Conservation (phyloP, 2,888 invertebrate genomes). For the Xanthostigma xanthostigma region DNA sequence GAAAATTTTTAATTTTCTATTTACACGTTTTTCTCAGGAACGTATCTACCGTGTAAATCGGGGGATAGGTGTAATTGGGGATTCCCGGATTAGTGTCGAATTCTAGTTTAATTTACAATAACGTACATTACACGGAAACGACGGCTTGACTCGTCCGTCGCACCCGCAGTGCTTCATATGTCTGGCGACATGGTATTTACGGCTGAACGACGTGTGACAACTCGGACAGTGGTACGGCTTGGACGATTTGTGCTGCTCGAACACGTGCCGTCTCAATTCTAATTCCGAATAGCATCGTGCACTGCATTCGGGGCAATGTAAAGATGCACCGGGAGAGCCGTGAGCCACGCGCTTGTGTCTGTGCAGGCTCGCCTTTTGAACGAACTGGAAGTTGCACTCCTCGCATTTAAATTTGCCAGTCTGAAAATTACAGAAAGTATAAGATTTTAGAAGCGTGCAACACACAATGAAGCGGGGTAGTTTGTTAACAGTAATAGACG, state of each 20-base stretch:
- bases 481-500: too few relatives aligned
- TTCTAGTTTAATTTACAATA: background rate
- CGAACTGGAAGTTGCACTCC: constrained; percentile 58
- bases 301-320: constrained; percentile 49
- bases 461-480: too few relatives aligned
- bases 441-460: too few relatives aligned
- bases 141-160: constrained; percentile 29
- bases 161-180: constrained; percentile 56
- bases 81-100: too few relatives aligned
- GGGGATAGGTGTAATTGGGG: too few relatives aligned
- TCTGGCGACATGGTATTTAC: constrained; percentile 58
- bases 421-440: constrained; percentile 18
- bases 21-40: too few relatives aligned
- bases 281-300: constrained; percentile 47
- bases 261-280: constrained; percentile 48
- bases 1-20: too few relatives aligned
- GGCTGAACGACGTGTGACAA: constrained; percentile 56
- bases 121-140: background rate
- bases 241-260: constrained; percentile 40
- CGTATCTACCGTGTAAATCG: too few relatives aligned
- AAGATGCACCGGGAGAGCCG: constrained; percentile 39
- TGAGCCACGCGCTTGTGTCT: constrained; percentile 56
- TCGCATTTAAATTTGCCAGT: constrained; percentile 37
- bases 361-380: constrained; percentile 46
- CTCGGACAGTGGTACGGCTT: constrained; percentile 48